Evolutionary conservation across 2,888 invertebrate species (phyloP).

Genomic region (Latrodectus hesperus): DNA sequence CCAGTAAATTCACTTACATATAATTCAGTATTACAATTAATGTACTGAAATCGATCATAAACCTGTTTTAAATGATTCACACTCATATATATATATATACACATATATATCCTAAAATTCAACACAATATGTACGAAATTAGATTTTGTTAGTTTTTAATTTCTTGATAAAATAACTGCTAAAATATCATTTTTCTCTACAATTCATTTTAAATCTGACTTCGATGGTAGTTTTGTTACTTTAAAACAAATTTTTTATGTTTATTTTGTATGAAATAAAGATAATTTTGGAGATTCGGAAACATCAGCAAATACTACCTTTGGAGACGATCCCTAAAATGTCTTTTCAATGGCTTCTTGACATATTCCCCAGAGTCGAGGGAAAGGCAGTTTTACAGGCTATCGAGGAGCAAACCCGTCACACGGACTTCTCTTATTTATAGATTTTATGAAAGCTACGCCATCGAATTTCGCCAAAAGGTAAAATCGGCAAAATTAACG

Average conservation of each 20-base stretch:
- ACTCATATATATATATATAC: too few relatives aligned
- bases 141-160: too few relatives aligned
- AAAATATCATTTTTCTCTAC: too few relatives aligned
- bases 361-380: slow-evolving; percentile 7
- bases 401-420: slow-evolving; percentile 48
- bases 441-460: slow-evolving; percentile 53
- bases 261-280: background rate
- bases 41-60: too few relatives aligned
- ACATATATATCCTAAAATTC: too few relatives aligned
- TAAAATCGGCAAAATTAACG: slow-evolving; percentile 55
- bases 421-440: slow-evolving; percentile 43
- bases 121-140: too few relatives aligned
- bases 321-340: background rate
- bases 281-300: background rate
- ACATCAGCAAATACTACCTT: background rate
- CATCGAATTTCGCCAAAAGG: slow-evolving; percentile 40
- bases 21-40: too few relatives aligned
- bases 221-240: too few relatives aligned
- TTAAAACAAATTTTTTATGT: background rate
- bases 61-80: too few relatives aligned
- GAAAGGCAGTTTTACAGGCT: slow-evolving; percentile 49
- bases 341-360: slow-evolving; percentile 7
- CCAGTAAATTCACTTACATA: too few relatives aligned
- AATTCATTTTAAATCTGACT: too few relatives aligned
- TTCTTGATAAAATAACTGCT: too few relatives aligned